Conservation (phyloP, 2,888 invertebrate species). For the Sesia apiformis region DNA sequence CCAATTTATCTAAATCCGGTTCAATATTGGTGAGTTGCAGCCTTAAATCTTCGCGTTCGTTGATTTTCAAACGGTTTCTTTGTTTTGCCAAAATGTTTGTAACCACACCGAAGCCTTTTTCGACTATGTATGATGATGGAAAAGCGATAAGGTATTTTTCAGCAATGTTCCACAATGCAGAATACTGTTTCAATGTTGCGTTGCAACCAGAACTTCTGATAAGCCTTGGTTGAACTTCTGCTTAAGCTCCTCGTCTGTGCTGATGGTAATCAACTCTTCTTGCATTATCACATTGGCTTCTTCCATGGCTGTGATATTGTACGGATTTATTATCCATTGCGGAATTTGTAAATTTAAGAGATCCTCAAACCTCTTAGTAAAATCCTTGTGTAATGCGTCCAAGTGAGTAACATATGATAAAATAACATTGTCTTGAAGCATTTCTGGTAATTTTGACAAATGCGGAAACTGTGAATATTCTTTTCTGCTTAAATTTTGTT, state of each 20-base stretch:
- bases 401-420: constrained; percentile 7
- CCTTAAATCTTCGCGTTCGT: too few species aligned
- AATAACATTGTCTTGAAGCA: constrained; percentile 1
- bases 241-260: constrained; percentile 7
- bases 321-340: constrained; percentile 7
- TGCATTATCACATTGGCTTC: constrained; percentile 5
- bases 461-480: constrained; percentile 4
- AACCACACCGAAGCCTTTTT: too few species aligned
- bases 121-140: too few species aligned
- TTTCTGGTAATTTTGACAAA: constrained; percentile 5
- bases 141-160: too few species aligned
- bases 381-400: constrained; percentile 5
- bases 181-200: constrained; percentile 5
- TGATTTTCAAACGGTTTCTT: too few species aligned
- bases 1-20: constrained; percentile 6
- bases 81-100: too few species aligned
- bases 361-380: constrained; percentile 5
- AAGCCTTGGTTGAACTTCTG: constrained; percentile 6
- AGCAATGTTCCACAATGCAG: too few species aligned
- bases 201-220: constrained; percentile 1
- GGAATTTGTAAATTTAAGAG: constrained; percentile 4
- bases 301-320: constrained; percentile 1
- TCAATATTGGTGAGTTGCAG: too few species aligned
- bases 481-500: constrained; percentile 5
- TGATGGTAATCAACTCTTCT: constrained; percentile 9